These are phyloP conservation scores for Geococcyx californianus DNA, from an alignment of 2,113 vertebrate genomes.

Conservation along the genomic window DNA sequence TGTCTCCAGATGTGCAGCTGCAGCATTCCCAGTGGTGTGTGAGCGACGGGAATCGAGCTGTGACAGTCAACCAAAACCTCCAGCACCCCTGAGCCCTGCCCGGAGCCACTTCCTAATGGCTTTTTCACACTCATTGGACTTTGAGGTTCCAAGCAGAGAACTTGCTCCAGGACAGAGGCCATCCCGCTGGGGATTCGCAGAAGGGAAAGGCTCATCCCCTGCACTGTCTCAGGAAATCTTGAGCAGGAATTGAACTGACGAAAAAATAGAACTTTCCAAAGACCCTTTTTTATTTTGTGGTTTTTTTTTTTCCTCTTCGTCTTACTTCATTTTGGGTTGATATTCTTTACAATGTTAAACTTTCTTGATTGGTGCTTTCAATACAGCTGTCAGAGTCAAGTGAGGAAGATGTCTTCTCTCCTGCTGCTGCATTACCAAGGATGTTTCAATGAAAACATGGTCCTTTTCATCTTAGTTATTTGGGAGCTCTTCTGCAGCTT, in stretches of 20 bases:
- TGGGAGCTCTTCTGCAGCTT: not conserved
- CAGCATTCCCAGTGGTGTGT: not conserved
- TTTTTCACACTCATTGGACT: not conserved
- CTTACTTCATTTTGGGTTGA: not conserved
- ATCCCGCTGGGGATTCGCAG: not conserved
- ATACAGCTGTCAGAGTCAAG: not conserved
- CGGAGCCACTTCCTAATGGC: conserved; percentile 50
- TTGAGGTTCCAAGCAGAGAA: not conserved
- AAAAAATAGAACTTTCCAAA: not conserved
- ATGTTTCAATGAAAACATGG: not conserved
- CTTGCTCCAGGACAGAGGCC: not conserved
- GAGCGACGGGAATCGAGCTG: not conserved
- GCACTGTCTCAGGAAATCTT: not conserved
- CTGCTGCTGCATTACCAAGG: not conserved
- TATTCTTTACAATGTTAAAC: not conserved
- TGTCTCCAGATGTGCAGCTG: conserved; percentile 63
- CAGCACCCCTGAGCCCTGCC: not conserved
- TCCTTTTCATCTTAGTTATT: conserved; percentile 7
- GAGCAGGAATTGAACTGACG: not conserved
- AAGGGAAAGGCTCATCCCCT: not conserved
- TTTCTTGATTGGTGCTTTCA: not conserved
- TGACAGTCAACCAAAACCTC: not conserved
- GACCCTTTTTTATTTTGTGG: not conserved
- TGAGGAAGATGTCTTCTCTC: not conserved
- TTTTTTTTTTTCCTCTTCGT: not conserved